These are phyloP conservation scores for Xestia c-nigrum DNA, from an alignment of 2,888 invertebrate species.

Conservation along the genomic window DNA sequence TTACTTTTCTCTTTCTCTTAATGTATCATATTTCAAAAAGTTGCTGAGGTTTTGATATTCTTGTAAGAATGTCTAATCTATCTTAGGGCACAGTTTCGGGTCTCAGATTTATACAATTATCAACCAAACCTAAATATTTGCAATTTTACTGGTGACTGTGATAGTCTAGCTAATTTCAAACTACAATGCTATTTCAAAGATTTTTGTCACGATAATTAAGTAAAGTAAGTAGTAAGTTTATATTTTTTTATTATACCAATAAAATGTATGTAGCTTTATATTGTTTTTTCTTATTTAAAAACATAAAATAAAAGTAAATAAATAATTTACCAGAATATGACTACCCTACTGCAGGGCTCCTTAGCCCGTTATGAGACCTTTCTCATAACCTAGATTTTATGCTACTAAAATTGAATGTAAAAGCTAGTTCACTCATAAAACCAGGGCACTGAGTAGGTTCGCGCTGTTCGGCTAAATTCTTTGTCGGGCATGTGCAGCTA, in stretches of 20 bases:
- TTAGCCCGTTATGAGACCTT: too few relatives aligned
- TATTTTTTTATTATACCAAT: too few relatives aligned
- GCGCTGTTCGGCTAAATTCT: conserved; percentile 40
- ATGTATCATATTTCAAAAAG: conserved; percentile 67
- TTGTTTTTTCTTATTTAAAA: too few relatives aligned
- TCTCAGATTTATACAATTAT: conserved; percentile 5
- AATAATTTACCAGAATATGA: neutral
- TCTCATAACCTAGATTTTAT: neutral
- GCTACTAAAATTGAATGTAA: neutral
- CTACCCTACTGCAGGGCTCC: too few relatives aligned
- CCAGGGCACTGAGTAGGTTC: conserved; percentile 14
- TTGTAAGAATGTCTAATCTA: conserved; percentile 26
- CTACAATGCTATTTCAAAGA: too few relatives aligned
- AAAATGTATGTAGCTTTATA: too few relatives aligned
- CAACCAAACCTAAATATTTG: neutral
- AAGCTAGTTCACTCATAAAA: conserved; percentile 15
- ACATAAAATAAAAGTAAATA: too few relatives aligned
- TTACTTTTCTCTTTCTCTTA: conserved; percentile 67
- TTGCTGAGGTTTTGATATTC: conserved; percentile 55
- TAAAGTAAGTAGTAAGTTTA: too few relatives aligned
- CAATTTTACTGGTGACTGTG: too few relatives aligned
- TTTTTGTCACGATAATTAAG: too few relatives aligned
- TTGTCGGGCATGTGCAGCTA: conserved; percentile 52
- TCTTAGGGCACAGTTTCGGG: neutral
- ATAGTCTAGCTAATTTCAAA: too few relatives aligned